Conservation (phyloP, 1,140 invertebrate genomes). For the Augochlora pura region DNA sequence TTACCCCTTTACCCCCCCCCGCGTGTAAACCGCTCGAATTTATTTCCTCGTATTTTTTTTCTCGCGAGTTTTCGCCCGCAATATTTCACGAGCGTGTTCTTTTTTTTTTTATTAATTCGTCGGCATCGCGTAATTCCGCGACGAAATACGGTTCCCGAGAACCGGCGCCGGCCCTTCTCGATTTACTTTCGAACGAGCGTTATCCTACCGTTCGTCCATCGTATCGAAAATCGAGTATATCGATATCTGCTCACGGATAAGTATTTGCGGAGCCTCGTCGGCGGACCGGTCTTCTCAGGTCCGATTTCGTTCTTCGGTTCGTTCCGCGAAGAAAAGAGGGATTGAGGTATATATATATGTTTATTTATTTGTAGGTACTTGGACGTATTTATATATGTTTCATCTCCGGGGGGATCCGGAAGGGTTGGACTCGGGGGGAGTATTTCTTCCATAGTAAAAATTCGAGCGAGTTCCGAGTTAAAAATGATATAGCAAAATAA, state of each 20-base stretch:
- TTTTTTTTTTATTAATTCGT: slow-evolving; percentile 17
- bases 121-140: neutral
- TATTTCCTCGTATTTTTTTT: neutral
- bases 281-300: too few relatives aligned
- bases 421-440: too few relatives aligned
- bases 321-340: too few relatives aligned
- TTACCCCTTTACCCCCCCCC: too few relatives aligned
- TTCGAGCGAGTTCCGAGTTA: too few relatives aligned
- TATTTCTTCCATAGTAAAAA: too few relatives aligned
- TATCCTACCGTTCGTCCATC: slow-evolving; percentile 2
- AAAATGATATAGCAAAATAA: too few relatives aligned
- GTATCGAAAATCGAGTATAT: neutral
- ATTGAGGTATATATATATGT: too few relatives aligned
- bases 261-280: neutral
- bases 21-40: neutral
- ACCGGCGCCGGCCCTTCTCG: neutral
- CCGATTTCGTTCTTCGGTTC: too few relatives aligned
- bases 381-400: too few relatives aligned
- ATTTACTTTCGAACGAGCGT: slow-evolving; percentile 9
- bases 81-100: neutral
- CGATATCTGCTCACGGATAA: neutral
- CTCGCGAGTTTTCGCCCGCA: neutral
- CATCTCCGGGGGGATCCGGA: too few relatives aligned
- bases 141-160: neutral
- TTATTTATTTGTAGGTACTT: too few relatives aligned